Percentiles rank a stretch among this genome's conserved stretches.
Evolutionary conservation across 2,113 vertebrate species (phyloP).

Genomic region (Chloropsis hardwickii): DNA sequence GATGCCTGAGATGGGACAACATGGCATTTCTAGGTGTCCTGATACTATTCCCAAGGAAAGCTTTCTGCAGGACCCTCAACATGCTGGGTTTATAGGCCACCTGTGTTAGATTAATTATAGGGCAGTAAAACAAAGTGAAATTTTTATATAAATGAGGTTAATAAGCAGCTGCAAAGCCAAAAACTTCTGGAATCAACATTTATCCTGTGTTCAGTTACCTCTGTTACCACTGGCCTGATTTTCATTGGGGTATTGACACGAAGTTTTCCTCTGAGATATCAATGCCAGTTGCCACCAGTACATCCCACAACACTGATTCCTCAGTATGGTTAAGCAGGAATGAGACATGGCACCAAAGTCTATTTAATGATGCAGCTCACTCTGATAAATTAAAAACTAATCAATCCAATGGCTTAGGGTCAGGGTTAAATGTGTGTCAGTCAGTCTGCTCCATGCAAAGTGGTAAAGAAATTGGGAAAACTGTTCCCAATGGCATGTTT

Average conservation of each 20-base stretch:
- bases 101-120: neutral
- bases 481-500: accelerated
- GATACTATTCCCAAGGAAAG: neutral
- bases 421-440: neutral
- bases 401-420: neutral
- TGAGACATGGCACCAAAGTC: neutral
- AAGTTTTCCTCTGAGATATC: neutral
- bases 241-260: accelerated
- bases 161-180: neutral
- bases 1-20: accelerated
- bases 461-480: neutral
- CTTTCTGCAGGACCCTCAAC: neutral
- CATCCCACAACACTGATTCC: neutral
- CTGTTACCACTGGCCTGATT: neutral
- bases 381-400: neutral
- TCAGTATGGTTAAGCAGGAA: neutral
- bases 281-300: neutral
- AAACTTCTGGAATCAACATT: neutral
- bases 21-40: neutral
- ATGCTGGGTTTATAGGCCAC: neutral
- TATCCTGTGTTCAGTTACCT: neutral
- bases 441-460: neutral
- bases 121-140: neutral
- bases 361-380: neutral
- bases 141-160: neutral